Base-by-base conservation (phyloP, 2,888 invertebrate genomes). In the Plusia festucae region DNA sequence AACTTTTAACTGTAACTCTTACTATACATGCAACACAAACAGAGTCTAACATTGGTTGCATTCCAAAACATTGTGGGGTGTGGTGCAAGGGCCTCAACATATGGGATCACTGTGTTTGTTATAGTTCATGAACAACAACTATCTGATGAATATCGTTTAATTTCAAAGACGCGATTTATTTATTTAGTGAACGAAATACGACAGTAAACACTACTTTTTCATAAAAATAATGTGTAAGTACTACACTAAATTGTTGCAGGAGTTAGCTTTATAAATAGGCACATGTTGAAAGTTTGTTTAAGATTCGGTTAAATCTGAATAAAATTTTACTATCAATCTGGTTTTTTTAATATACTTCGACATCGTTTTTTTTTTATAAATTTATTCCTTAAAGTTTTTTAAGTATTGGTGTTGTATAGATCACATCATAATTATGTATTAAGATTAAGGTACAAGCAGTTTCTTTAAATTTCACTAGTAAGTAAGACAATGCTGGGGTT, bases 61-160 rank as follows among this genome's bases (percentile, higher is more conserved):
- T 24, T 9, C 34, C 2, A 52, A 55, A 34, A 53, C 44, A 46
- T 32, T 8, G 11, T 46, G 32, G 46, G 52, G 20, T 49, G n/a
- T 53, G 80, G 80, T 78, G 78, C 78, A 78, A 78, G 78, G 30
- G 71, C 78, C 78, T 51, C 54, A 30, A 69, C 49, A 60, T 40
- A 24, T 44, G 55, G 46, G 27, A 54, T 70, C 20, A 65, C 32
- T 52, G 40, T 64, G 9, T 58, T 27, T 56, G 30, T 18, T 56
- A 60, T 62, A 55, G 44, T 18, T 49, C 4, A 18, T 18, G 16
- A 16, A 44, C 15, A 44, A 7, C n/a, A n/a, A n/a, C n/a, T 18
- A 11, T 49, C 20, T 18, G 9, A 20, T 9, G 18, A 18, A 20
- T 20, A 49, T 49, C 46, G 46, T 4, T 18, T 4, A 40, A 6